A percentile compares a stretch with the other conserved stretches of the same genome.
Evolutionary conservation across 2,888 invertebrate genomes (phyloP).

Genomic region (Macrosoma leucophasiata): DNA sequence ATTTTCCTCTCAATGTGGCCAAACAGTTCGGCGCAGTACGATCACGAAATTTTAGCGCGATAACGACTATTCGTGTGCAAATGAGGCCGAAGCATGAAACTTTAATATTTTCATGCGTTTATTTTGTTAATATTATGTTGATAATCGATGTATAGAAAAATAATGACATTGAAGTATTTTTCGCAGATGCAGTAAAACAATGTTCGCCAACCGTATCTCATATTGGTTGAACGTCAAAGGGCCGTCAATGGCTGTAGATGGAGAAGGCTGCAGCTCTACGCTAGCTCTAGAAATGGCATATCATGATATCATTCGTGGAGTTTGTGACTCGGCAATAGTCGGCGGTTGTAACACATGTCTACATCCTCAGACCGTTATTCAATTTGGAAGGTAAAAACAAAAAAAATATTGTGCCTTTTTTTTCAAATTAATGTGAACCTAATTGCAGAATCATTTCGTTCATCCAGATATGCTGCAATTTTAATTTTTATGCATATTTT

Average conservation of each 20-base stretch:
- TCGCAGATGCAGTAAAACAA: conserved; percentile 34
- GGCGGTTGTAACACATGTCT: conserved; percentile 72
- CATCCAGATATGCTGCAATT: too few species aligned
- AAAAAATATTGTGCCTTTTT: too few species aligned
- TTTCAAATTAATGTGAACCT: too few species aligned
- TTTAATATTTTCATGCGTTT: conserved; percentile 74
- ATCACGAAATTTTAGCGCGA: too few species aligned
- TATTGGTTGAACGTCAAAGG: conserved; percentile 47
- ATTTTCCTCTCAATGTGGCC: conserved; percentile 87
- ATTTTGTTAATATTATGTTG: background rate
- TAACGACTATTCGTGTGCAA: too few species aligned
- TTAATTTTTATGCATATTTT: too few species aligned
- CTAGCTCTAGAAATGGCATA: conserved; percentile 39
- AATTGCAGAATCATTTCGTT: too few species aligned
- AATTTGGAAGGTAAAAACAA: conserved; percentile 27
- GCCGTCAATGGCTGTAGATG: conserved; percentile 40
- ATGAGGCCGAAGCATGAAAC: too few species aligned
- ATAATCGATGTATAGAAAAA: background rate
- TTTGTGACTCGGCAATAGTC: conserved; percentile 71
- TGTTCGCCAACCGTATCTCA: conserved; percentile 48
- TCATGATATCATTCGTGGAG: conserved; percentile 36
- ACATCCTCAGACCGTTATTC: conserved; percentile 49
- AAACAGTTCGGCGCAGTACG: too few species aligned
- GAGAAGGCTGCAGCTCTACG: conserved; percentile 35
- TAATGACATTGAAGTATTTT: conserved; percentile 1